A percentile compares a stretch with the other conserved stretches of the same genome.
Conservation (phyloP, 2,113 vertebrate genomes). For the Otus sunia region DNA sequence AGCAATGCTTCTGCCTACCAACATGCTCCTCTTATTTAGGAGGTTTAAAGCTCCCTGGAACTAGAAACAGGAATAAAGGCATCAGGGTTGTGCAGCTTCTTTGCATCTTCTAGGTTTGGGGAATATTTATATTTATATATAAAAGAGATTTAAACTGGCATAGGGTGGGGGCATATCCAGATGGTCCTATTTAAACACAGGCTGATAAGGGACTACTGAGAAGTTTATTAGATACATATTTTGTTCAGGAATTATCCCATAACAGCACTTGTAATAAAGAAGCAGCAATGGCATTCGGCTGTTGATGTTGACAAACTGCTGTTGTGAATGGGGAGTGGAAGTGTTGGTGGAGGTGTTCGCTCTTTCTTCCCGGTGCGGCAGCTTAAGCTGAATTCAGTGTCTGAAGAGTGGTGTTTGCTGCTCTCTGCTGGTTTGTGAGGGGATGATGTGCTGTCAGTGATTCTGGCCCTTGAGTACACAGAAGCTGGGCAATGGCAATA, state of each 20-base stretch:
- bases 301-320: neutral
- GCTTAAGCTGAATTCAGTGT: neutral
- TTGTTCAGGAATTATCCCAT: neutral
- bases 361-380: neutral
- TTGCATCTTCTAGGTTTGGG: neutral
- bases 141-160: neutral
- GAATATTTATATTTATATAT: neutral
- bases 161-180: neutral
- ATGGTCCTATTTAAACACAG: neutral
- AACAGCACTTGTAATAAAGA: neutral
- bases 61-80: neutral
- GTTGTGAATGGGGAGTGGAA: neutral
- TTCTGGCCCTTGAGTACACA: neutral
- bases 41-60: neutral
- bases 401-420: slow-evolving; percentile 38
- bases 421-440: slow-evolving; percentile 27
- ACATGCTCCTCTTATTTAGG: neutral
- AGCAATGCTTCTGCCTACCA: neutral
- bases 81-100: neutral
- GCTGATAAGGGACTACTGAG: neutral
- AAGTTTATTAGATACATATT: neutral
- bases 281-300: neutral
- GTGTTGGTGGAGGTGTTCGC: neutral
- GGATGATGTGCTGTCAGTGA: neutral
- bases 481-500: neutral